phyloP scores from a whole-genome alignment of 1,140 invertebrate species.

The Cydia amplana region DNA sequence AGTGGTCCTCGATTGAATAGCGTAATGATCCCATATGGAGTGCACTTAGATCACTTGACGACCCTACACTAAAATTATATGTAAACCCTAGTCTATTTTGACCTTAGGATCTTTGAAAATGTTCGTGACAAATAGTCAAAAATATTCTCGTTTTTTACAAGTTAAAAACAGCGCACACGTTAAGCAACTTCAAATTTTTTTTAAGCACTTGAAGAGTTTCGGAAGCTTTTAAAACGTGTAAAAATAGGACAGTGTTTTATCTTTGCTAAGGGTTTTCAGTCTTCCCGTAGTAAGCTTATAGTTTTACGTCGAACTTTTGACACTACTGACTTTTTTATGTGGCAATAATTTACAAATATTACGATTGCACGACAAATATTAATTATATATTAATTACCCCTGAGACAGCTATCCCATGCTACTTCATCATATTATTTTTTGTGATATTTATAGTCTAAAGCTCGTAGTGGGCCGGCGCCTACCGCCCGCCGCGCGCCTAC shows the following conservation, averaged over 20 bases:
- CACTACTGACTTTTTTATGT: not conserved
- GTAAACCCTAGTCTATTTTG: not conserved
- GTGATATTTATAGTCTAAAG: conserved; percentile 4
- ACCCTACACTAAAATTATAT: not conserved
- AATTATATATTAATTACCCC: conserved; percentile 28
- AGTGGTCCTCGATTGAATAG: conserved; percentile 23
- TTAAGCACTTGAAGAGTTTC: conserved; percentile 13
- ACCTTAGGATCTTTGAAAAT: not conserved
- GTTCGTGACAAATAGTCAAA: not conserved
- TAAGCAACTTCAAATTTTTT: conserved; percentile 2
- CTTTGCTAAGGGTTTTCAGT: not conserved
- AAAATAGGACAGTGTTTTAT: not conserved
- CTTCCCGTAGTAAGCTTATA: not conserved
- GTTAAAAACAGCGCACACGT: not conserved
- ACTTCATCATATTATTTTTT: conserved; percentile 19
- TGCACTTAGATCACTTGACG: conserved; percentile 22
- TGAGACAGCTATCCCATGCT: conserved; percentile 19
- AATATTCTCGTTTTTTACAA: not conserved
- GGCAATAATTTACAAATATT: not conserved
- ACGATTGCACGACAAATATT: conserved; percentile 18
- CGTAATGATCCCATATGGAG: conserved; percentile 29
- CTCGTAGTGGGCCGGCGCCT: conserved; percentile 49
- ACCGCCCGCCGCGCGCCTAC: conserved; percentile 55
- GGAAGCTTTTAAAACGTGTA: conserved; percentile 26
- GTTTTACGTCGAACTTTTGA: not conserved